Evolutionary conservation across 2,113 vertebrate species (phyloP).

Genomic region (Glaucidium brasilianum): DNA sequence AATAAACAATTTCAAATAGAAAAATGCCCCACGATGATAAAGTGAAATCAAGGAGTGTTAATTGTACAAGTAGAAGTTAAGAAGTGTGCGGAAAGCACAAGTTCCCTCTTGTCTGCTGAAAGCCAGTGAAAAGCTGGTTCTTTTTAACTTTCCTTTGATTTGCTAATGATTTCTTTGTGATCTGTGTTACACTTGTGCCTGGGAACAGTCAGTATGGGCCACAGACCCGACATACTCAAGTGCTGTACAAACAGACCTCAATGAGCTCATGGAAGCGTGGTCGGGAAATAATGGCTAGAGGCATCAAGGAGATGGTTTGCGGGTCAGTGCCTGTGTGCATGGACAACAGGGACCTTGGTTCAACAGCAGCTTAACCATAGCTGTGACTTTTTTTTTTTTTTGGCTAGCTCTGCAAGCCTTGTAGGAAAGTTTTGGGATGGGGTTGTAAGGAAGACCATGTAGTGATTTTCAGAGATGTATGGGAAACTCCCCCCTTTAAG

Average conservation of each 20-base stretch:
- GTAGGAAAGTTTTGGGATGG: not conserved
- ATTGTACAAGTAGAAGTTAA: not conserved
- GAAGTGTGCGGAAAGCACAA: not conserved
- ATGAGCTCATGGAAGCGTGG: not conserved
- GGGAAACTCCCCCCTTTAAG: not conserved
- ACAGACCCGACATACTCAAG: not conserved
- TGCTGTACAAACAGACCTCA: not conserved
- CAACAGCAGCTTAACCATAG: not conserved
- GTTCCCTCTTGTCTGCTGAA: not conserved
- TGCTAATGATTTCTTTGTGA: slow-evolving; percentile 34
- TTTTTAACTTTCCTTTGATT: not conserved
- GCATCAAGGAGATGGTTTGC: not conserved
- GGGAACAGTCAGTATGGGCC: slow-evolving; percentile 9
- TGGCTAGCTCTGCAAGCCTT: not conserved
- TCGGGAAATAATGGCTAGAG: not conserved
- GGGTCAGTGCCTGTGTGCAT: not conserved
- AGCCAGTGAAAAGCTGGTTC: not conserved
- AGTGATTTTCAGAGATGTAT: not conserved
- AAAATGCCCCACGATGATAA: not conserved
- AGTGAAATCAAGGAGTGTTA: slow-evolving; percentile 30
- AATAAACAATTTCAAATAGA: slow-evolving; percentile 56
- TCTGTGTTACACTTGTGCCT: not conserved
- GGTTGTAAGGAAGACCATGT: not conserved
- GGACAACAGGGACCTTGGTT: not conserved
- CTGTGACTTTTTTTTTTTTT: not conserved